Evolutionary conservation across 1,140 invertebrate genomes (phyloP), one percentile per base, ranked within the genome.

Genomic region (Sminthurides bifidus): DNA sequence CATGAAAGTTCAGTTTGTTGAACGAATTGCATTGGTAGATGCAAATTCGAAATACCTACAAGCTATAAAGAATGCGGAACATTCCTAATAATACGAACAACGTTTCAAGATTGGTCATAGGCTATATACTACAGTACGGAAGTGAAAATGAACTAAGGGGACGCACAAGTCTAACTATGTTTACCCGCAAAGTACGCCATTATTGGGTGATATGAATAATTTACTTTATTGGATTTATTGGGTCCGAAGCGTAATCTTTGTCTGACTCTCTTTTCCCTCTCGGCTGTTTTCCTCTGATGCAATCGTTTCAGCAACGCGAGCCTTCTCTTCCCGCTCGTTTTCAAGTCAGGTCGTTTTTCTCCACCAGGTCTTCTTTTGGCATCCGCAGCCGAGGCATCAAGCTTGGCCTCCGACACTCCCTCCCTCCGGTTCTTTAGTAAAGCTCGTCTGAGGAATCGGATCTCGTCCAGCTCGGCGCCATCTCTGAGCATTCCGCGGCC

Each of bases 151-250:
- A 43, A 17, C n/a, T n/a, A n/a, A n/a, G n/a, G n/a, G n/a, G n/a
- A n/a, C n/a, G n/a, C n/a, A n/a, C n/a, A n/a, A n/a, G 17, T 12
- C 43, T 38, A 49, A 21, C 29, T 30, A 2, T 30, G 46, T 52
- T 48, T 52, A 24, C 48, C 27, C 2, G 23, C 80, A 67, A 87
- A 87, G 68, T 85, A 87, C 64, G 87, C 84, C 59, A 87, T 84
- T 48, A 87, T 87, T 2, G 84, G 84, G 69, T 87, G 85, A 66
- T 87, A 87, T 67, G 82, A 85, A 65, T 87, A 87, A 71, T 87
- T 87, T 33, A 86, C 75, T 64, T 79, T 55, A 48, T 40, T 58
- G 0, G 51, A 55, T 37, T 46, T 51, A 24, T 54, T 57, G 4
- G 19, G 14, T 27, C 59, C 31, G 14, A 57, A 26, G 33, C 55